phyloP scores from a whole-genome alignment of 1,140 invertebrate genomes.

The Bombus confusus region DNA sequence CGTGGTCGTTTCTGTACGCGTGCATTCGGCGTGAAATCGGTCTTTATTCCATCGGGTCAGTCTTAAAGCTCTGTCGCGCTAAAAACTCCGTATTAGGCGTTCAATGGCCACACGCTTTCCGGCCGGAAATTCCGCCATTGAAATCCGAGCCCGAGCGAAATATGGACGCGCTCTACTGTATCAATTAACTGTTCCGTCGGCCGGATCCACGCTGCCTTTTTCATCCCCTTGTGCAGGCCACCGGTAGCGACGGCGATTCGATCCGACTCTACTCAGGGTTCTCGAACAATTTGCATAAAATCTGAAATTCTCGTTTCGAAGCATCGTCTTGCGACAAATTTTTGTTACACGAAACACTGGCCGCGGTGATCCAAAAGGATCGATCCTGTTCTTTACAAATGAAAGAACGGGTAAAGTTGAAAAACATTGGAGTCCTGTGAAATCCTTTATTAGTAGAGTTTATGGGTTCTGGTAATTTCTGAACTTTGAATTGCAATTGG shows the following conservation, averaged over 20 bases:
- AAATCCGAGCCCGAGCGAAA: slow-evolving; percentile 51
- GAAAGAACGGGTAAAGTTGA: not conserved
- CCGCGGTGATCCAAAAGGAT: not conserved
- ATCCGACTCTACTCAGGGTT: not conserved
- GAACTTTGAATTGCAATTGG: too few relatives aligned
- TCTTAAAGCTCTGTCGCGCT: slow-evolving; percentile 52
- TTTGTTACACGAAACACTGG: not conserved
- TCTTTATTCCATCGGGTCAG: slow-evolving; percentile 34
- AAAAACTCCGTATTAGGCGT: slow-evolving; percentile 55
- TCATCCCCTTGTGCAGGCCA: slow-evolving; percentile 7
- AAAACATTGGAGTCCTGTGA: too few relatives aligned
- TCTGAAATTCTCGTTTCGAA: not conserved
- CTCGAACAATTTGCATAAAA: slow-evolving; percentile 7
- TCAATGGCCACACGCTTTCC: slow-evolving; percentile 30
- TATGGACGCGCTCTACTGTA: slow-evolving; percentile 40
- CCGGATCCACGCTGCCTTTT: slow-evolving; percentile 40
- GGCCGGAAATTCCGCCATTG: slow-evolving; percentile 52
- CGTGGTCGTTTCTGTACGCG: slow-evolving; percentile 1
- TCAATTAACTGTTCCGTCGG: slow-evolving; percentile 64
- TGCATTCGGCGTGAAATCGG: slow-evolving; percentile 38
- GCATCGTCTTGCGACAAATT: not conserved
- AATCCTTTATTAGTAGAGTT: too few relatives aligned
- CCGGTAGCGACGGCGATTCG: slow-evolving; percentile 31
- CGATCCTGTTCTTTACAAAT: not conserved
- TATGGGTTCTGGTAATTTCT: too few relatives aligned